A percentile compares a stretch with the other conserved stretches of the same genome.
Conservation (phyloP, 2,888 invertebrate species). For the Eupithecia inturbata region DNA sequence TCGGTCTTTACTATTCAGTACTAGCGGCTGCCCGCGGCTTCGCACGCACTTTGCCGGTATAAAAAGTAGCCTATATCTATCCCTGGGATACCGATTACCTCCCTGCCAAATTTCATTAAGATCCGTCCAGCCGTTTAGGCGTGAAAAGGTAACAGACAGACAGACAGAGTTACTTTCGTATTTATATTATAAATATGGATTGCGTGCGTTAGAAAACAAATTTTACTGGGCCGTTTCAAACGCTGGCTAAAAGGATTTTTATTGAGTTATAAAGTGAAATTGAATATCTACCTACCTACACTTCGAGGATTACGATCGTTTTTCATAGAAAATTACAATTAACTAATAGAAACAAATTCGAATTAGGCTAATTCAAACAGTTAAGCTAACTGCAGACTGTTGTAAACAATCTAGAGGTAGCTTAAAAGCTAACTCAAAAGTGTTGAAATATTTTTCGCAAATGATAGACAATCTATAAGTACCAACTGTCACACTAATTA, state of each 20-base stretch:
- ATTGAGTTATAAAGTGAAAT: slow-evolving; percentile 11
- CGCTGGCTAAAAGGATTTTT: slow-evolving; percentile 14
- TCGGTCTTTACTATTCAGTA: slow-evolving; percentile 5
- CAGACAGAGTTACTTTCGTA: too few species aligned
- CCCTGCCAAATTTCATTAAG: too few species aligned
- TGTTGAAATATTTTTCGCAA: neutral
- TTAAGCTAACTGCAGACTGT: neutral
- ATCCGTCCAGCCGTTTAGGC: too few species aligned
- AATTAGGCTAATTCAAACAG: neutral
- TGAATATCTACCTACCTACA: neutral
- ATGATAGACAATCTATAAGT: neutral
- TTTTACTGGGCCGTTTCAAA: slow-evolving; percentile 5
- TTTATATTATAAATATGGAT: too few species aligned
- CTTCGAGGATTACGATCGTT: neutral
- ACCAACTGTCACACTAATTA: neutral
- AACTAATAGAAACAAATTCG: neutral
- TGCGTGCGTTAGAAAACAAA: slow-evolving; percentile 1
- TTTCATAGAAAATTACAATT: neutral
- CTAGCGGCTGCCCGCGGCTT: too few species aligned
- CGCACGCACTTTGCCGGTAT: too few species aligned
- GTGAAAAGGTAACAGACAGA: too few species aligned
- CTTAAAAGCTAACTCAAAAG: neutral
- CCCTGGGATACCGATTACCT: too few species aligned
- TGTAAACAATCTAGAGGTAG: neutral
- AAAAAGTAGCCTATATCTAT: too few species aligned